These are phyloP conservation scores for Chymomyza fuscimana DNA, from an alignment of 2,888 invertebrate species.

Conservation along the genomic window DNA sequence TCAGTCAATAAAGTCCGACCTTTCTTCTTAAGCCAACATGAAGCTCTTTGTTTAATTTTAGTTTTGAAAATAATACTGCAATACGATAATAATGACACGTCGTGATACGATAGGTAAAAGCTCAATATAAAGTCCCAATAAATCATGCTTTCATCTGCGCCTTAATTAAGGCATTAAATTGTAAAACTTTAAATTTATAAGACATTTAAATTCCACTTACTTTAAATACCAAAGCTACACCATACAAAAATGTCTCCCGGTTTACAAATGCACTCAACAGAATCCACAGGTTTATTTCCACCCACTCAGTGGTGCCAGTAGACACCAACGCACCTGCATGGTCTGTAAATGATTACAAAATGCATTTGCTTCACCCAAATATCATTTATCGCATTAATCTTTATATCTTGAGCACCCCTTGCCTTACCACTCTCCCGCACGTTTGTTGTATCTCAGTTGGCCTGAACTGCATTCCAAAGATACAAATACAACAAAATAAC, in stretches of 20 bases:
- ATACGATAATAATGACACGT: no score
- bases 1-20: no score
- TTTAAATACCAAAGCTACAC: background rate
- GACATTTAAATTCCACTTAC: background rate
- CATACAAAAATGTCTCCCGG: background rate
- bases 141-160: no score
- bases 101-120: no score
- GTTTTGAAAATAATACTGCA: no score
- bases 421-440: background rate
- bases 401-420: constrained; percentile 25
- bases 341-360: constrained; percentile 36
- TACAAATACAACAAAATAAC: constrained; percentile 10
- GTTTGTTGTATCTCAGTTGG: background rate
- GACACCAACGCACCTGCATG: constrained; percentile 37
- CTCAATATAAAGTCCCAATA: no score
- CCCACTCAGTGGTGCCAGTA: constrained; percentile 19
- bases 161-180: no score
- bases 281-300: constrained; percentile 17
- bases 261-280: background rate
- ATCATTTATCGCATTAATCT: constrained; percentile 56
- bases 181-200: no score
- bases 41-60: no score
- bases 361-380: constrained; percentile 38
- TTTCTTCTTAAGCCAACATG: no score
- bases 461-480: constrained; percentile 45